phyloP scores from a whole-genome alignment of 2,888 invertebrate species.

The Ormyrus thymus region DNA sequence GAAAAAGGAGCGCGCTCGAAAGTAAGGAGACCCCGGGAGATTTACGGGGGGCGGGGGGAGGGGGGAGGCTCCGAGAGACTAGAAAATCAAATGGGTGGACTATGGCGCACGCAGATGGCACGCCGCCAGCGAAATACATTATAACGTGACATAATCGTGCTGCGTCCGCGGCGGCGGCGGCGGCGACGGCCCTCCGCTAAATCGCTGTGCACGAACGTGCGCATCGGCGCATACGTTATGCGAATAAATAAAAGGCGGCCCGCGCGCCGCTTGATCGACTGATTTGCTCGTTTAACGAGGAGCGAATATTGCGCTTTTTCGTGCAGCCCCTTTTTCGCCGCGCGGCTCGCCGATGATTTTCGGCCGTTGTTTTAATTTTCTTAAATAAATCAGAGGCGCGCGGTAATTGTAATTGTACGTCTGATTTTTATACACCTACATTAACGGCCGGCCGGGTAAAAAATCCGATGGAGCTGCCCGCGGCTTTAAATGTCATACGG shows the following conservation, averaged over 20 bases:
- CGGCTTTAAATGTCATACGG: slow-evolving; percentile 16
- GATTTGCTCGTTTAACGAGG: too few species aligned
- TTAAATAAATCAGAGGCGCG: too few species aligned
- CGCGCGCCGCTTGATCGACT: not conserved
- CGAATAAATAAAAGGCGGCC: slow-evolving; percentile 36
- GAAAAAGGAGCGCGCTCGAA: slow-evolving; percentile 1
- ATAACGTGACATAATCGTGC: slow-evolving; percentile 69
- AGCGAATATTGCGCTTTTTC: too few species aligned
- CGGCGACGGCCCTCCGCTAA: slow-evolving; percentile 9
- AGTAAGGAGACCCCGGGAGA: slow-evolving; percentile 5
- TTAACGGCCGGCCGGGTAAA: slow-evolving; percentile 5
- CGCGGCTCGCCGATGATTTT: too few species aligned
- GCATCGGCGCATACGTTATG: slow-evolving; percentile 39
- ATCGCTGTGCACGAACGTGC: slow-evolving; percentile 27
- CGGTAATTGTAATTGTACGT: not conserved
- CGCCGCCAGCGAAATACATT: slow-evolving; percentile 68
- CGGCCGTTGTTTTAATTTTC: too few species aligned
- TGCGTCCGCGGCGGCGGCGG: slow-evolving; percentile 62
- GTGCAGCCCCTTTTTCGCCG: too few species aligned
- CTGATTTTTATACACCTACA: slow-evolving; percentile 16
- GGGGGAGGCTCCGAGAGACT: not conserved
- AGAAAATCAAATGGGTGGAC: slow-evolving; percentile 22
- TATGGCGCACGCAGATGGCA: slow-evolving; percentile 61
- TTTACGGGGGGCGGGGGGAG: not conserved
- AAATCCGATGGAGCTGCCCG: not conserved